phyloP scores from a whole-genome alignment of 2,797 vertebrate genomes.

The Anniella stebbinsi region DNA sequence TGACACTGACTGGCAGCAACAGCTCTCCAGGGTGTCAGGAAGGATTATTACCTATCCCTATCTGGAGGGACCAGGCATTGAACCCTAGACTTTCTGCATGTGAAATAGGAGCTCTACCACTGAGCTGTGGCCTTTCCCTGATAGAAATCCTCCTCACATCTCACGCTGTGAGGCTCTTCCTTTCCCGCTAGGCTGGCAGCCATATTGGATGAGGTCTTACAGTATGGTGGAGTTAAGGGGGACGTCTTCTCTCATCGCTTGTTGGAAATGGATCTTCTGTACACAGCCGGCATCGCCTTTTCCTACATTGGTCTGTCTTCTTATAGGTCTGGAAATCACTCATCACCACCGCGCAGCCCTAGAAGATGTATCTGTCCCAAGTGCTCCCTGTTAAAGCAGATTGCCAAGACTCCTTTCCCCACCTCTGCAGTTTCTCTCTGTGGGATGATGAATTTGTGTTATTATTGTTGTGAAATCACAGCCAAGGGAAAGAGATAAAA shows the following conservation, averaged over 20 bases:
- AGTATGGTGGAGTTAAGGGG: not conserved
- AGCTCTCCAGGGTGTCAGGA: no score
- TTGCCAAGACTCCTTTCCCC: conserved; percentile 30
- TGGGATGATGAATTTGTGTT: conserved; percentile 73
- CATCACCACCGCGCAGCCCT: rapidly evolving
- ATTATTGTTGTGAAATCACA: conserved; percentile 69
- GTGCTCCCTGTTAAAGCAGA: conserved; percentile 56
- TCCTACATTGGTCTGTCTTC: rapidly evolving
- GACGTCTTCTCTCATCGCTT: not conserved
- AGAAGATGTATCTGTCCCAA: not conserved
- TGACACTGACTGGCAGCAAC: no score
- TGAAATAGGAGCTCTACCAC: not conserved
- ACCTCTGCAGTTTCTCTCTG: conserved; percentile 54
- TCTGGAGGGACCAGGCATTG: no score
- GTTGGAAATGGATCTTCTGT: not conserved
- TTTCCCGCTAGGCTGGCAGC: not conserved
- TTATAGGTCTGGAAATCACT: not conserved
- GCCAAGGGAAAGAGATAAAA: conserved; percentile 68
- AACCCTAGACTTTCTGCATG: no score
- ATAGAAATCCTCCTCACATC: not conserved
- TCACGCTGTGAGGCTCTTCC: conserved; percentile 25
- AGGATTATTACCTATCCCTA: no score
- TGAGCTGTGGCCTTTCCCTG: not conserved
- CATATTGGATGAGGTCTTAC: not conserved
- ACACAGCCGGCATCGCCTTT: not conserved